phyloP scores from a whole-genome alignment of 30 jellyfish, hydroid and myxozoan genomes.

The Pseudorhiza aurosa region DNA sequence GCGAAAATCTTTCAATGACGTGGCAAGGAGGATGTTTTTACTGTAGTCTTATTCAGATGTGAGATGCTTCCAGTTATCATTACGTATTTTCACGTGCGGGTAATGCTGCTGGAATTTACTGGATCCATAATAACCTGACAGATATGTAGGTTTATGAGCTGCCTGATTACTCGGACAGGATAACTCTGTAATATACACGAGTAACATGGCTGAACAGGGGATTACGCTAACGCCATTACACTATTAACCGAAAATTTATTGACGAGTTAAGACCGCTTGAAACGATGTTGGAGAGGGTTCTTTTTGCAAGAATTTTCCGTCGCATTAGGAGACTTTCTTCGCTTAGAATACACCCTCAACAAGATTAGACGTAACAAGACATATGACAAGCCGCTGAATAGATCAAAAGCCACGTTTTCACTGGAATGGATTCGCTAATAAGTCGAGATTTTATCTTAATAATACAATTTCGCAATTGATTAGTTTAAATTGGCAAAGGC shows the following conservation, averaged over 20 bases:
- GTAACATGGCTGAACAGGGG: neutral
- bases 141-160: no score
- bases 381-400: constrained; percentile 31
- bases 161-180: no score
- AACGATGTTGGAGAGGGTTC: constrained; percentile 2
- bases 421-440: constrained; percentile 35
- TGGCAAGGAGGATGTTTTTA: no score
- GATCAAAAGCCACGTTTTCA: constrained; percentile 28
- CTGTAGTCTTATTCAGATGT: no score
- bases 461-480: constrained; percentile 43
- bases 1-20: no score
- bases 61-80: no score
- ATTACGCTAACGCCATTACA: neutral
- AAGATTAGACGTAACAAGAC: constrained; percentile 24
- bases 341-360: constrained; percentile 12
- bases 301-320: neutral
- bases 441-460: constrained; percentile 39
- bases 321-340: constrained; percentile 8
- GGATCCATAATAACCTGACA: no score
- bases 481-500: constrained; percentile 40
- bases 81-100: no score
- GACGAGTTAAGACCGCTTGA: neutral
- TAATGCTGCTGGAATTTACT: no score
- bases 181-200: no score
- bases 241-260: neutral